Evolutionary conservation across 2,888 invertebrate species (phyloP).

Genomic region (Caradrina clavipalpis): DNA sequence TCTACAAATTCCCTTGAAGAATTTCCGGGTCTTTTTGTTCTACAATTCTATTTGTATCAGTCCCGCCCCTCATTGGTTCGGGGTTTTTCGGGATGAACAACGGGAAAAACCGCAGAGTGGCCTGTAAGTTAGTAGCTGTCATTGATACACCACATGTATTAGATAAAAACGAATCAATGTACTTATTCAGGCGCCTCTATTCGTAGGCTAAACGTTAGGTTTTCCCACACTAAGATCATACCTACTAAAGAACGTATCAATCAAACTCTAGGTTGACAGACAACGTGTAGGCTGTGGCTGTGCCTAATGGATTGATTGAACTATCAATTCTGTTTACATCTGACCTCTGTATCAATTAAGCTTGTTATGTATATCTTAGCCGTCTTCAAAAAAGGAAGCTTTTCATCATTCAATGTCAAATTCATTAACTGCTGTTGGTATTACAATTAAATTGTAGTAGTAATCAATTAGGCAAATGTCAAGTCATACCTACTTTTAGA

Average conservation of each 20-base stretch:
- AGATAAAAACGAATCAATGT: slow-evolving; percentile 24
- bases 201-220: slow-evolving; percentile 30
- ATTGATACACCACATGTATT: slow-evolving; percentile 3
- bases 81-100: slow-evolving; percentile 15
- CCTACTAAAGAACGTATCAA: slow-evolving; percentile 54
- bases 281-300: slow-evolving; percentile 57
- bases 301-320: slow-evolving; percentile 64
- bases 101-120: slow-evolving; percentile 1
- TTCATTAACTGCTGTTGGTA: slow-evolving; percentile 41
- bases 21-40: slow-evolving; percentile 67
- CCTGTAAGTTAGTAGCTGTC: neutral
- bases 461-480: slow-evolving; percentile 38
- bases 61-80: neutral
- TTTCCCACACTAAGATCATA: slow-evolving; percentile 45
- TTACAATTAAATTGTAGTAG: slow-evolving; percentile 34
- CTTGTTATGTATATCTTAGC: slow-evolving; percentile 59
- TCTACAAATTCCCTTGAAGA: slow-evolving; percentile 63
- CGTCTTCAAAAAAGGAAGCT: slow-evolving; percentile 55
- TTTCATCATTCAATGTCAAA: slow-evolving; percentile 60
- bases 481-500: slow-evolving; percentile 13
- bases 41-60: slow-evolving; percentile 25
- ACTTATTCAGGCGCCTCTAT: slow-evolving; percentile 6
- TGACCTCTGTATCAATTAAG: slow-evolving; percentile 65
- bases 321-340: slow-evolving; percentile 61
- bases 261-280: slow-evolving; percentile 61